Evolutionary conservation across 2,888 invertebrate species (phyloP).

Genomic region (Drosophila formosana): DNA sequence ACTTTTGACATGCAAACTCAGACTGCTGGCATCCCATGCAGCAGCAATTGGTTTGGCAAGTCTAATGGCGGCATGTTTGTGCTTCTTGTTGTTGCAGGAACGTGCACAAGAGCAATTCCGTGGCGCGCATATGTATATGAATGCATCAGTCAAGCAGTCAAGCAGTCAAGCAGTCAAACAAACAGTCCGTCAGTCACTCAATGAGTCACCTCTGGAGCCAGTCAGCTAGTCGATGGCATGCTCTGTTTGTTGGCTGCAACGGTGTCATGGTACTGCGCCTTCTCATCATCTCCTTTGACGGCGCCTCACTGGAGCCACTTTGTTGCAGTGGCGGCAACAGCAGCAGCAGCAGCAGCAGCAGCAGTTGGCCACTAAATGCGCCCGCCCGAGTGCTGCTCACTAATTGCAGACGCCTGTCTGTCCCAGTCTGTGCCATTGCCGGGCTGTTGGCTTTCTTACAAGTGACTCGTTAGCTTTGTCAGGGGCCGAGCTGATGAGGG

Average conservation of each 20-base stretch:
- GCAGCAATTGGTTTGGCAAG: constrained; percentile 66
- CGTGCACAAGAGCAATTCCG: constrained; percentile 67
- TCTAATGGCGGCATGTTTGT: constrained; percentile 63
- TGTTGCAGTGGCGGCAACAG: constrained; percentile 52
- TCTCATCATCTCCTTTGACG: constrained; percentile 47
- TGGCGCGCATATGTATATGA: constrained; percentile 55
- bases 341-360: constrained; percentile 15
- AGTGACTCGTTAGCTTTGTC: constrained; percentile 76
- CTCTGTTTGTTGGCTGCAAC: constrained; percentile 28
- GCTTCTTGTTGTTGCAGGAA: constrained; percentile 25
- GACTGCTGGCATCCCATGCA: constrained; percentile 12
- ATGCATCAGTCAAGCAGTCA: constrained; percentile 49
- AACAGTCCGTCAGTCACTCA: constrained; percentile 27
- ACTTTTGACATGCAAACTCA: constrained; percentile 76
- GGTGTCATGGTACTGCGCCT: constrained; percentile 44
- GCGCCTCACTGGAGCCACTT: constrained; percentile 58
- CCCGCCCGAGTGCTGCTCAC: constrained; percentile 55
- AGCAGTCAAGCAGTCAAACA: constrained; percentile 30
- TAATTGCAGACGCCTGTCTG: constrained; percentile 70
- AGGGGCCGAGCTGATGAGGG: constrained; percentile 8
- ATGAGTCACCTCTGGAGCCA: constrained; percentile 16
- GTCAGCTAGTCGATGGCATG: constrained; percentile 3
- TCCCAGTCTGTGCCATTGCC: constrained; percentile 34
- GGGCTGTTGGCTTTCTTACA: constrained; percentile 60
- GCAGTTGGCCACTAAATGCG: constrained; percentile 65